Percentiles rank a stretch among this genome's conserved stretches.
Evolutionary conservation across 2,113 vertebrate genomes (phyloP).

Genomic region (Cynoglossus semilaevis): DNA sequence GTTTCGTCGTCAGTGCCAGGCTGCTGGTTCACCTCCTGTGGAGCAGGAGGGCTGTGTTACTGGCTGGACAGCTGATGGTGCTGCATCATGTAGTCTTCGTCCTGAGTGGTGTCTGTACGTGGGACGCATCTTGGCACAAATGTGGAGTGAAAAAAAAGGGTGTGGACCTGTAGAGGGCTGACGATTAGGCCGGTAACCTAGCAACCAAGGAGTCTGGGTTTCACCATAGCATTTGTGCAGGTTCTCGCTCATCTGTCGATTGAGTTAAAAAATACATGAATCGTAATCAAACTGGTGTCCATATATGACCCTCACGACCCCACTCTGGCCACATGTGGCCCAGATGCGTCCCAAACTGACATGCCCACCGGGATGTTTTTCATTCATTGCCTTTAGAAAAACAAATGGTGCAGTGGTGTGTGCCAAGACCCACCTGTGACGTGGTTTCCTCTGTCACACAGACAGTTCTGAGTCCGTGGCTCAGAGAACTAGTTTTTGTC

Average conservation of each 20-base stretch:
- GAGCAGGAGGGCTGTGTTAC: slow-evolving; percentile 34
- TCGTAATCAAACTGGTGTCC: too few relatives aligned
- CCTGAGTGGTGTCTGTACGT: not conserved
- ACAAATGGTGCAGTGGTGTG: slow-evolving; percentile 6
- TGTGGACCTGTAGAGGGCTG: too few relatives aligned
- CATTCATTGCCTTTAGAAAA: slow-evolving; percentile 35
- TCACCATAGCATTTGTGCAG: too few relatives aligned
- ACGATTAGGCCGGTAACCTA: too few relatives aligned
- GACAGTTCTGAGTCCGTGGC: slow-evolving; percentile 17
- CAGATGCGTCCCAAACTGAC: too few relatives aligned
- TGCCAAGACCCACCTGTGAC: slow-evolving; percentile 31
- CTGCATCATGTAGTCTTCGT: slow-evolving; percentile 23
- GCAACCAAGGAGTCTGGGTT: too few relatives aligned
- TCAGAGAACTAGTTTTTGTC: slow-evolving; percentile 5
- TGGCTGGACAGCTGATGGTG: slow-evolving; percentile 3
- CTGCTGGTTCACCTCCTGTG: slow-evolving; percentile 42
- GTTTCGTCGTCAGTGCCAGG: slow-evolving; percentile 30
- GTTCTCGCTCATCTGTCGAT: too few relatives aligned
- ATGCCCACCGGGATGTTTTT: slow-evolving; percentile 21
- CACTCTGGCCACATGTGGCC: too few relatives aligned
- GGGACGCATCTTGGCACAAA: too few relatives aligned
- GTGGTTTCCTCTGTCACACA: slow-evolving; percentile 21
- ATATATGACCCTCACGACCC: too few relatives aligned
- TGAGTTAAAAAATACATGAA: too few relatives aligned
- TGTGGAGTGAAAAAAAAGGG: too few relatives aligned